phyloP scores from a whole-genome alignment of 2,888 invertebrate species.

The Ametastegia equiseti region DNA sequence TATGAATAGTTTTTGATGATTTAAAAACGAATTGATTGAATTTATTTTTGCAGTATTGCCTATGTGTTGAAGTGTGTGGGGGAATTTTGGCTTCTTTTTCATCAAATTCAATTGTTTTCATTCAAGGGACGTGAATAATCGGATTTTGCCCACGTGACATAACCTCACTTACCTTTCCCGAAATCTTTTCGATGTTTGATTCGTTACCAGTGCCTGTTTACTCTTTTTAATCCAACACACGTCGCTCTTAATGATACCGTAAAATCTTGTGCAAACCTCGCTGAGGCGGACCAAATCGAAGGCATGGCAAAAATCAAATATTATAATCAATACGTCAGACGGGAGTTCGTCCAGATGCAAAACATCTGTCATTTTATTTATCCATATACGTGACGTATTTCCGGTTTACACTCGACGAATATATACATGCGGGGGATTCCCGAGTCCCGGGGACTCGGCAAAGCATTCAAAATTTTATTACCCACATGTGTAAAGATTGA shows the following conservation, averaged over 20 bases:
- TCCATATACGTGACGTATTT: background rate
- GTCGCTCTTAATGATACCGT: constrained; percentile 75
- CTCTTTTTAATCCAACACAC: constrained; percentile 71
- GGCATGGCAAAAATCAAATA: constrained; percentile 78
- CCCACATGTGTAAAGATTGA: no score
- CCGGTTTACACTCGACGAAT: background rate
- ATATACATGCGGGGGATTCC: background rate
- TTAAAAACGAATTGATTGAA: background rate
- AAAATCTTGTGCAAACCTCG: constrained; percentile 76
- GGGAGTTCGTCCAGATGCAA: constrained; percentile 72
- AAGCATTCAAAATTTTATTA: background rate
- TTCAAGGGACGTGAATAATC: background rate
- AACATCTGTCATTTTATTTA: constrained; percentile 65
- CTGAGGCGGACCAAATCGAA: constrained; percentile 77
- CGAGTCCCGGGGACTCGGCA: background rate
- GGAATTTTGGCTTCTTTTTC: no score
- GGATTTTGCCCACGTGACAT: constrained; percentile 21
- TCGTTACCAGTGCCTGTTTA: constrained; percentile 69
- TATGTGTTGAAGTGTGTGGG: no score
- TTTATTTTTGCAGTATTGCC: background rate
- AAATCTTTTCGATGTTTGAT: constrained; percentile 69
- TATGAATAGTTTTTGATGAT: background rate
- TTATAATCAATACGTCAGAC: constrained; percentile 77
- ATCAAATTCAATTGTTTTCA: background rate
- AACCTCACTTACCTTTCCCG: constrained; percentile 64